phyloP scores from a whole-genome alignment of 2,113 vertebrate genomes.

The Pomatorhinus ruficollis region DNA sequence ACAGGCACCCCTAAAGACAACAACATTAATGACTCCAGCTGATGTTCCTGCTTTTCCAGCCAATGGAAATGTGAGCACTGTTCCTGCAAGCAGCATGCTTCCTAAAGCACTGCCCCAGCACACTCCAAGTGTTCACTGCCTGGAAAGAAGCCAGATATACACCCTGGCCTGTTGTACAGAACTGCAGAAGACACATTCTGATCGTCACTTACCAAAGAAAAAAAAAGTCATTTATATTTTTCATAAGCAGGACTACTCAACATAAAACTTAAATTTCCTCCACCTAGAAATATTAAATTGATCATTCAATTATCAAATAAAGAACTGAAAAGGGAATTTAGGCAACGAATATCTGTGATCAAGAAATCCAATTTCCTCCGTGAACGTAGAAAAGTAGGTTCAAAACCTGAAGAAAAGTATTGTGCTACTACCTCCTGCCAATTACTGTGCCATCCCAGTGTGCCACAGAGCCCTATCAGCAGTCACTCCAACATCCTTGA shows the following conservation, averaged over 20 bases:
- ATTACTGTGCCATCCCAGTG: not conserved
- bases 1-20: constrained; percentile 20
- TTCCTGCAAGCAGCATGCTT: constrained; percentile 7
- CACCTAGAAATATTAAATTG: not conserved
- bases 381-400: not conserved
- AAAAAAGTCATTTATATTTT: not conserved
- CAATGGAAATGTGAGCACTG: constrained; percentile 14
- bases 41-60: constrained; percentile 36
- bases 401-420: not conserved
- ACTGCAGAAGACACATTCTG: not conserved
- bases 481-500: not conserved
- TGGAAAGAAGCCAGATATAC: not conserved
- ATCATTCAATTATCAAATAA: not conserved
- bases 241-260: not conserved
- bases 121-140: not conserved
- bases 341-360: not conserved
- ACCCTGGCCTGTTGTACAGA: not conserved
- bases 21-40: constrained; percentile 50
- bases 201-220: not conserved
- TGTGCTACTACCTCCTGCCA: not conserved
- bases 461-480: not conserved
- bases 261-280: not conserved
- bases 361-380: not conserved
- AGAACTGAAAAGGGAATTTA: not conserved
- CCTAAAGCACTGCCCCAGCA: not conserved